phyloP scores from a whole-genome alignment of 2,888 invertebrate species.

The Acleris sparsana region DNA sequence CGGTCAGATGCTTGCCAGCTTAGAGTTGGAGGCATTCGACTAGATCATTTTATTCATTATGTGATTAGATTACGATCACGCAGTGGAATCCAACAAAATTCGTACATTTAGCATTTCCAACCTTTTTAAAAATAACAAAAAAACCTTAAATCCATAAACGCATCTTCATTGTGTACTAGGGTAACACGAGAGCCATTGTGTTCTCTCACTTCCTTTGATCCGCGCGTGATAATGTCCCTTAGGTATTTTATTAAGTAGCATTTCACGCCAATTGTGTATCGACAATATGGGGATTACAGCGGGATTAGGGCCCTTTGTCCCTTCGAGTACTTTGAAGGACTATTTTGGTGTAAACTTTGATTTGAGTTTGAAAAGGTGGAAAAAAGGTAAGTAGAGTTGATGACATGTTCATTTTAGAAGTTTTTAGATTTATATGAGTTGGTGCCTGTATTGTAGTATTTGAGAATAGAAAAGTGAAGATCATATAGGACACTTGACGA shows the following conservation, averaged over 20 bases:
- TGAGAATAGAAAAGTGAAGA: too few relatives aligned
- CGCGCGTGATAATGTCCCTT: slow-evolving; percentile 67
- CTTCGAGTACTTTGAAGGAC: slow-evolving; percentile 48
- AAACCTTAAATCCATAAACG: slow-evolving; percentile 32
- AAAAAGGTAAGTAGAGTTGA: slow-evolving; percentile 39
- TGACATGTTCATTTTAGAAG: slow-evolving; percentile 21
- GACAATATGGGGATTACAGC: slow-evolving; percentile 70
- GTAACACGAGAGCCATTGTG: slow-evolving; percentile 65
- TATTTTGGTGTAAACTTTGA: slow-evolving; percentile 53
- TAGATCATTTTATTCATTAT: too few relatives aligned
- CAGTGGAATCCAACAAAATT: too few relatives aligned
- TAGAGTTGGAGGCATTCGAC: too few relatives aligned
- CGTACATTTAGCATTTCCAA: too few relatives aligned
- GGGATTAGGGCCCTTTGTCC: slow-evolving; percentile 66
- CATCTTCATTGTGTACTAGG: slow-evolving; percentile 55
- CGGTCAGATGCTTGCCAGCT: too few relatives aligned
- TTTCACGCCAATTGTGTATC: slow-evolving; percentile 77
- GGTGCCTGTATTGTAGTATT: too few relatives aligned
- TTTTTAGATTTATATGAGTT: too few relatives aligned
- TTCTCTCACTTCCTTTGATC: slow-evolving; percentile 67
- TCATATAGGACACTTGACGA: too few relatives aligned
- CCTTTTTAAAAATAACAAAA: slow-evolving; percentile 1
- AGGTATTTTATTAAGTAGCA: slow-evolving; percentile 64
- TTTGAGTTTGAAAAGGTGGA: slow-evolving; percentile 48
- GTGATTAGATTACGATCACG: too few relatives aligned